phyloP scores from a whole-genome alignment of 2,113 vertebrate species.

The Callithrix jacchus region DNA sequence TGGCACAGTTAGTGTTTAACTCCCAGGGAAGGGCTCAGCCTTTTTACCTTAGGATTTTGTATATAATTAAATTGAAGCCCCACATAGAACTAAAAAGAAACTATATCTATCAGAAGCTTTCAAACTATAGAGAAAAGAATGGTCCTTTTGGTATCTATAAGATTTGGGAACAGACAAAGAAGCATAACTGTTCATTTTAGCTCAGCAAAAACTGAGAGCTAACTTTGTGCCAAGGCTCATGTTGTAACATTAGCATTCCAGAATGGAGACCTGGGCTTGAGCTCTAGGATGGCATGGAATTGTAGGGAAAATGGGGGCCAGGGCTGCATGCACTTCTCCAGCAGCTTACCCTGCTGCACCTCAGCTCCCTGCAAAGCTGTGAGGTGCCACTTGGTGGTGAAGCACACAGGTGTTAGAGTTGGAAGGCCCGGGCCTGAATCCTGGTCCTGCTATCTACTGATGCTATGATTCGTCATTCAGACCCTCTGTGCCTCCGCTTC shows the following conservation, averaged over 20 bases:
- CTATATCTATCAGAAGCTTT: background rate
- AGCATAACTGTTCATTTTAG: background rate
- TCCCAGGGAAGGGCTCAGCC: background rate
- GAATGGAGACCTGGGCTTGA: background rate
- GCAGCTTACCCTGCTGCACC: background rate
- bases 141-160: background rate
- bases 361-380: background rate
- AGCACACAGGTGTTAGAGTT: background rate
- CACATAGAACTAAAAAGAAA: background rate
- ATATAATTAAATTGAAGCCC: slow-evolving; percentile 3
- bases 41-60: background rate
- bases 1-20: background rate
- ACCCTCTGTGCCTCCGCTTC: background rate
- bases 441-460: background rate
- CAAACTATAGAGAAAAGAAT: background rate
- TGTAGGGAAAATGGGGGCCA: background rate
- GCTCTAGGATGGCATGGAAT: background rate
- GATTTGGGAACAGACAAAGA: background rate
- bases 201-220: background rate
- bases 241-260: background rate
- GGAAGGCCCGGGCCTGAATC: background rate
- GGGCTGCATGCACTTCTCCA: background rate
- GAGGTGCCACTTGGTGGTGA: background rate
- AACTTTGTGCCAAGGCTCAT: background rate
- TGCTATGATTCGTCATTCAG: background rate